Base-by-base conservation (phyloP, 2,797 vertebrate species). In the Molossus alvarezi region DNA sequence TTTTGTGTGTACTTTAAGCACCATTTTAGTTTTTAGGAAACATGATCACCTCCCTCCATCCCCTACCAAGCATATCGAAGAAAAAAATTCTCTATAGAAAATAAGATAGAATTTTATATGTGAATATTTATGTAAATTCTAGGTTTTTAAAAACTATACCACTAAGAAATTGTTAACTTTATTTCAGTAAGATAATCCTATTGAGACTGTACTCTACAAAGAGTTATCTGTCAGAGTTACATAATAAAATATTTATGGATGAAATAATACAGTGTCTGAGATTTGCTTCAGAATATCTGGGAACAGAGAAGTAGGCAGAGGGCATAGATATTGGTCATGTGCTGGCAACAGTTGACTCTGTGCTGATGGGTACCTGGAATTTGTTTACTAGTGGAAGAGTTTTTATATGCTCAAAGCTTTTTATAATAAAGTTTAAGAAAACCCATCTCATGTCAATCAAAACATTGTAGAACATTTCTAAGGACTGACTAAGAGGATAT, bases 151-250 rank as follows among this genome's bases (percentile, higher is more conserved):
- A 95, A 81, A 62, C 3, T 11, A n/a, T 75, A 51, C 53, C 33
- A 88, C 27, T 94, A 86, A 90, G 71, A 95, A 88, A 84, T 90
- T 83, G 14, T 57, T 84, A 92, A 62, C 21, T 76, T 89, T 85
- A 88, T 79, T 92, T 77, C 85, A 33, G 7, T 48, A 80, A 53
- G 27, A 87, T 90, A 92, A 95, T 86, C 20, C 9, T 60, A 88
- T 9, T 82, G 11, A 95, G 81, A 53, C 17, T 65, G 45, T 45
- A 77, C 57, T 90, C 93, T 95, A 4, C 25, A 84, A 87, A 83
- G n/a, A 41, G 37, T 33, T 87, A 73, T 58, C 48, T 58, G 21
- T 73, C 87, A 9, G 23, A 80, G 27, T 92, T 72, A 94, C 3
- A 71, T 75, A 90, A 75, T 55, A 27, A 94, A 81, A 64, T 75